Evolutionary conservation across 92 coral and sea anemone genomes (phyloP).

Genomic region (Umimayanthus kanabou): DNA sequence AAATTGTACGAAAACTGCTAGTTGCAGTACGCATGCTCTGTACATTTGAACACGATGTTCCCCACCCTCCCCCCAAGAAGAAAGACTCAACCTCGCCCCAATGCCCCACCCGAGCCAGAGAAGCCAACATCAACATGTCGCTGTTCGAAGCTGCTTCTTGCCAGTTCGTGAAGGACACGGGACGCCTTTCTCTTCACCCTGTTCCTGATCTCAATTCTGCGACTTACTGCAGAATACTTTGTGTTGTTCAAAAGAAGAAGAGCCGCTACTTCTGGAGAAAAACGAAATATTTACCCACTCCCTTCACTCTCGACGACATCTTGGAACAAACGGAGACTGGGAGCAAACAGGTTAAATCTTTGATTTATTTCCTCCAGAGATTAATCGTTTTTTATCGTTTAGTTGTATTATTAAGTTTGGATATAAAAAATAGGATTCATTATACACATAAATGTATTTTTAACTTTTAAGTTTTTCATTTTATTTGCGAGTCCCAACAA

Average conservation of each 20-base stretch:
- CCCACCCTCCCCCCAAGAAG: no score
- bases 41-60: no score
- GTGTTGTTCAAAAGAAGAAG: conserved; percentile 73
- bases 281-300: conserved; percentile 75
- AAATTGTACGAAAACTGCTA: no score
- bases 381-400: not conserved
- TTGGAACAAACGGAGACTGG: conserved; percentile 30
- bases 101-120: not conserved
- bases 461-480: no score
- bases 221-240: conserved; percentile 65
- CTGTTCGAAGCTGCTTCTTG: conserved; percentile 87
- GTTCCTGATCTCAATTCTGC: conserved; percentile 83
- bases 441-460: no score
- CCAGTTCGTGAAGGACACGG: conserved; percentile 93
- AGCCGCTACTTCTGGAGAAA: conserved; percentile 90
- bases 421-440: no score
- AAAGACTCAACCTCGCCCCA: conserved; percentile 7
- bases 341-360: conserved; percentile 19
- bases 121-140: conserved; percentile 82
- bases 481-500: no score
- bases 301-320: conserved; percentile 74
- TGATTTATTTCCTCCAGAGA: not conserved
- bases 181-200: conserved; percentile 75
- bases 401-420: no score
- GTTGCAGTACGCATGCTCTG: no score